These are phyloP conservation scores for Agrypnus murinus DNA, from an alignment of 2,888 invertebrate genomes.

Conservation along the genomic window DNA sequence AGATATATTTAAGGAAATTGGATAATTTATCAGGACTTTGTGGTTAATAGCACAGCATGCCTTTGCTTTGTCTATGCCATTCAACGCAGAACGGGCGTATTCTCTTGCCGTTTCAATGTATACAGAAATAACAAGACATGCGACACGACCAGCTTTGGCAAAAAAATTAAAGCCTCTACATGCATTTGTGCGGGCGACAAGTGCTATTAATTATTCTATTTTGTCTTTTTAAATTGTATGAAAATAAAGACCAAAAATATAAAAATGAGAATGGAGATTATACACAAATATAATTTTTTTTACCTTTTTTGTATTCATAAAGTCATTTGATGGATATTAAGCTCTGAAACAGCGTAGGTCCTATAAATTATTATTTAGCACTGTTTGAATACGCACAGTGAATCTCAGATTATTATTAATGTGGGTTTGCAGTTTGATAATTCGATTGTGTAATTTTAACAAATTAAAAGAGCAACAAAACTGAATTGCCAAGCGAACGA, in stretches of 20 bases:
- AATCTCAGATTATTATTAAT: too few species aligned
- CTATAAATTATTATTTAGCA: too few species aligned
- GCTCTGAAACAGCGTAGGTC: too few species aligned
- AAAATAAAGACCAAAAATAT: not conserved
- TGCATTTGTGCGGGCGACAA: conserved; percentile 46
- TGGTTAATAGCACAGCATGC: conserved; percentile 40
- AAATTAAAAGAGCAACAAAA: too few species aligned
- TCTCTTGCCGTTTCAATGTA: conserved; percentile 40
- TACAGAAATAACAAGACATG: conserved; percentile 43
- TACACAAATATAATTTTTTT: too few species aligned
- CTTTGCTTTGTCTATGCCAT: conserved; percentile 41
- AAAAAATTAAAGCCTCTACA: conserved; percentile 41
- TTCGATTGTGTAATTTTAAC: too few species aligned
- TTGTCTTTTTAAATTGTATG: not conserved
- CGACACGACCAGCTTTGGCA: conserved; percentile 38
- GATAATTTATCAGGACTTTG: conserved; percentile 42
- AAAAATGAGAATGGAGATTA: not conserved
- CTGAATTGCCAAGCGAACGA: too few species aligned
- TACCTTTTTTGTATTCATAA: too few species aligned
- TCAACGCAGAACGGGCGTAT: conserved; percentile 39
- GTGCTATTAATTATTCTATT: conserved; percentile 45
- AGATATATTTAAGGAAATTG: conserved; percentile 29
- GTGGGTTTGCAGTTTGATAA: too few species aligned
- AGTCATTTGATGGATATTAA: too few species aligned
- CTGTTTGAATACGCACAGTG: too few species aligned